phyloP scores from a whole-genome alignment of 2,888 invertebrate species.

The Xestia ashworthii region DNA sequence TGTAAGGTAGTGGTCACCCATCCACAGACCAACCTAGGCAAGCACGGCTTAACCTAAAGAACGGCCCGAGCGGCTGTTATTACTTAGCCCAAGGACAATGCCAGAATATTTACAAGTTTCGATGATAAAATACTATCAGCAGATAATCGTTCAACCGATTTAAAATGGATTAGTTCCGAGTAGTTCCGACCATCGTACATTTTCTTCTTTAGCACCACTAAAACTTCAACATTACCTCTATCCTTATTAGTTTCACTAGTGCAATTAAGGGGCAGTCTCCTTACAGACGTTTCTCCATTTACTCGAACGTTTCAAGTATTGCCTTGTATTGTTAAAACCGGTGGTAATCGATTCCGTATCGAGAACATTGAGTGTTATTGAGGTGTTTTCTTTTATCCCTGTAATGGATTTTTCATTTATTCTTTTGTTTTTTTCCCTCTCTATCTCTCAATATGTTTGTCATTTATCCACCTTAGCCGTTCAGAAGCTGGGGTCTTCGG shows the following conservation, averaged over 20 bases:
- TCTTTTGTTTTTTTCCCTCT: slow-evolving; percentile 66
- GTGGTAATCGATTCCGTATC: slow-evolving; percentile 71
- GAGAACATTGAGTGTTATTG: slow-evolving; percentile 69
- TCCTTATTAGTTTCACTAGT: slow-evolving; percentile 66
- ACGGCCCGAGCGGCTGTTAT: no score
- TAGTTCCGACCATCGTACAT: slow-evolving; percentile 7
- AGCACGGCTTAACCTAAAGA: no score
- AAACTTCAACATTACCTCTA: slow-evolving; percentile 60
- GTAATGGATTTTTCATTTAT: slow-evolving; percentile 74
- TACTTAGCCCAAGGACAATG: no score
- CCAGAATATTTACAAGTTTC: not conserved
- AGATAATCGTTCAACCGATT: not conserved
- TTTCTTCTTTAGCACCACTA: slow-evolving; percentile 37
- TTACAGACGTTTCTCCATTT: slow-evolving; percentile 67
- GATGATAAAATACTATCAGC: not conserved
- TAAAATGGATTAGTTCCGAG: slow-evolving; percentile 15
- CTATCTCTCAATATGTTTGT: slow-evolving; percentile 56
- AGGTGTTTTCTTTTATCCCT: slow-evolving; percentile 73
- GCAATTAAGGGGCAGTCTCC: slow-evolving; percentile 60
- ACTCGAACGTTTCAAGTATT: slow-evolving; percentile 64
- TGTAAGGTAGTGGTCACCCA: no score
- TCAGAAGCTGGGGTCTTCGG: slow-evolving; percentile 40
- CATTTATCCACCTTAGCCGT: slow-evolving; percentile 52
- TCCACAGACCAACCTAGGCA: no score
- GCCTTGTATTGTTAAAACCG: slow-evolving; percentile 69